Conservation (phyloP, 2,888 invertebrate species). For the Epirrita christyi region DNA sequence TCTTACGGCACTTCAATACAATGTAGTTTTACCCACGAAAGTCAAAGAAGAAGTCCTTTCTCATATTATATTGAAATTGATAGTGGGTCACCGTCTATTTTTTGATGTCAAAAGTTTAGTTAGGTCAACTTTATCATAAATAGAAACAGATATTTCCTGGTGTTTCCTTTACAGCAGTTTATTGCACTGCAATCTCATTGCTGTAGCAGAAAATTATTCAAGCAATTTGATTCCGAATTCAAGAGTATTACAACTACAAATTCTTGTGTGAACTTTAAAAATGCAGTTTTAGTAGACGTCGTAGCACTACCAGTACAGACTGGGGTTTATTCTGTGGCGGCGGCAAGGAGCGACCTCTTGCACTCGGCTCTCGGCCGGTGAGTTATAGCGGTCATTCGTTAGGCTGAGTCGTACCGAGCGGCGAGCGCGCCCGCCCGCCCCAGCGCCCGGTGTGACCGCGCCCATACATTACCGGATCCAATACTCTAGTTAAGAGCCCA, state of each 20-base stretch:
- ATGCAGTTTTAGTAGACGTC: conserved; percentile 29
- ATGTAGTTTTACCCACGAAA: not conserved
- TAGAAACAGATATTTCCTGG: conserved; percentile 3
- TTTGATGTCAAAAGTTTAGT: too few species aligned
- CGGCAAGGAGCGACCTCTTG: conserved; percentile 14
- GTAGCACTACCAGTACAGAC: not conserved
- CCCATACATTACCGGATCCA: conserved; percentile 29
- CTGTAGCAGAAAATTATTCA: conserved; percentile 17
- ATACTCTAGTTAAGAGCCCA: conserved; percentile 36
- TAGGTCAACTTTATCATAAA: not conserved
- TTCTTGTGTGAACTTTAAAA: conserved; percentile 32
- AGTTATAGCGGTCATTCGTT: conserved; percentile 45
- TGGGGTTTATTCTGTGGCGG: conserved; percentile 8
- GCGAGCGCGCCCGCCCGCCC: not conserved
- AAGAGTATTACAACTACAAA: conserved; percentile 25
- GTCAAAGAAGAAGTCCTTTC: not conserved
- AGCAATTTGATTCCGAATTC: conserved; percentile 26
- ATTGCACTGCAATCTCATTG: conserved; percentile 23
- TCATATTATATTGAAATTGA: not conserved
- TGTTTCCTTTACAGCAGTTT: conserved; percentile 3
- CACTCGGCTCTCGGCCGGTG: conserved; percentile 28
- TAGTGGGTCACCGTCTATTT: too few species aligned
- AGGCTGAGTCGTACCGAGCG: conserved; percentile 30
- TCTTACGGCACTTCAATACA: not conserved
- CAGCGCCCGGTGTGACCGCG: conserved; percentile 9